phyloP scores from a whole-genome alignment of 2,888 invertebrate species.

The Bellardia pandia region DNA sequence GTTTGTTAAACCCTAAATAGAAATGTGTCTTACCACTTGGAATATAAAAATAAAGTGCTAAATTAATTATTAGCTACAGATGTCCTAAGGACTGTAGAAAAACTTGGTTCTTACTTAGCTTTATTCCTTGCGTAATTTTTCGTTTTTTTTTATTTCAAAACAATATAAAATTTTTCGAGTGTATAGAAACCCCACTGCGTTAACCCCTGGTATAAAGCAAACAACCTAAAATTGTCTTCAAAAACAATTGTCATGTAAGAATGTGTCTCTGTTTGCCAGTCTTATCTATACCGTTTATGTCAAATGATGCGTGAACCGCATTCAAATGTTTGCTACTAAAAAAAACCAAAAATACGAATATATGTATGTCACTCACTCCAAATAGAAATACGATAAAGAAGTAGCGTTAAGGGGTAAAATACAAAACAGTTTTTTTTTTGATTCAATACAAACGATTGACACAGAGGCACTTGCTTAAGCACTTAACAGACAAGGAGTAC shows the following conservation, averaged over 20 bases:
- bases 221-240: background rate
- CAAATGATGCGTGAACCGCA: constrained; percentile 55
- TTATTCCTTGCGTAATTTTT: too few species aligned
- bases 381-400: background rate
- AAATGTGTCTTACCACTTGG: too few species aligned
- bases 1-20: too few species aligned
- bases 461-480: background rate
- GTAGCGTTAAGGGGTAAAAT: background rate
- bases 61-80: too few species aligned
- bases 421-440: background rate
- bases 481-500: background rate
- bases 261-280: background rate
- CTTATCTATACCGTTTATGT: constrained; percentile 43
- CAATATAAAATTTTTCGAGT: background rate
- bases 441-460: background rate
- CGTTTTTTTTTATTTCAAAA: too few species aligned
- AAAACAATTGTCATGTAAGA: background rate
- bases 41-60: too few species aligned
- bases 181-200: background rate
- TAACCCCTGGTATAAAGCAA: background rate
- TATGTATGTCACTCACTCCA: background rate
- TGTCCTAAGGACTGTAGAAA: too few species aligned
- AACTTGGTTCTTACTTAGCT: too few species aligned
- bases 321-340: constrained; percentile 1
- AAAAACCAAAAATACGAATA: background rate